phyloP scores from a whole-genome alignment of 2,113 vertebrate genomes.

The Mus pahari region DNA sequence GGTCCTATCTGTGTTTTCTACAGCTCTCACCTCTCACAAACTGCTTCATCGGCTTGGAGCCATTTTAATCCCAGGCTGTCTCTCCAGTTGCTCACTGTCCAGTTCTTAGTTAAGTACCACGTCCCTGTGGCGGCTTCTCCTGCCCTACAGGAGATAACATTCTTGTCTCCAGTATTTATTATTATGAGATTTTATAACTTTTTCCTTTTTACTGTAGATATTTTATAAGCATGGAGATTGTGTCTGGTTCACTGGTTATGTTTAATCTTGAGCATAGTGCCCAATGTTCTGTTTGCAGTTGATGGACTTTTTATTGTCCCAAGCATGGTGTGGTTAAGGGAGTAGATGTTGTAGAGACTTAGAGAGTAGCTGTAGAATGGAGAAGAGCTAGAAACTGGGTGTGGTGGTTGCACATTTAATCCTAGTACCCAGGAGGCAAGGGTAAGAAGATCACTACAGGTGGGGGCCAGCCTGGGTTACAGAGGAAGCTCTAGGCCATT shows the following conservation, averaged over 20 bases:
- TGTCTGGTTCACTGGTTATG: slow-evolving; percentile 17
- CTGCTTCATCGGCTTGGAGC: neutral
- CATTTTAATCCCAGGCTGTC: neutral
- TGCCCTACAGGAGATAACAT: neutral
- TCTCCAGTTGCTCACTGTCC: neutral
- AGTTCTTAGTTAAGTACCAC: neutral
- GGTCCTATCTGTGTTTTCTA: neutral
- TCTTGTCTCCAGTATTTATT: neutral
- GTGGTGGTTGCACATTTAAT: neutral
- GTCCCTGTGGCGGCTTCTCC: slow-evolving; percentile 53
- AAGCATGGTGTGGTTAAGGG: neutral
- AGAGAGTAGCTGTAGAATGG: neutral
- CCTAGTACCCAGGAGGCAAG: neutral
- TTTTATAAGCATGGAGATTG: neutral
- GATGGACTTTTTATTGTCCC: neutral
- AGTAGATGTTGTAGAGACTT: neutral
- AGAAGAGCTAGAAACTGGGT: neutral
- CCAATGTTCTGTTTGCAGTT: neutral
- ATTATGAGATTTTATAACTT: neutral
- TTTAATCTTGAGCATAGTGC: neutral
- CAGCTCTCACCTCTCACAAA: neutral
- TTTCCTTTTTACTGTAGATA: neutral
- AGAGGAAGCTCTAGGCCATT: neutral
- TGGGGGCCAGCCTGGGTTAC: neutral
- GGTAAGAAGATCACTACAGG: neutral